Evolutionary conservation across 2,888 invertebrate genomes (phyloP), one percentile per base, ranked within the genome.

Genomic region (Eurytoma adleriae): DNA sequence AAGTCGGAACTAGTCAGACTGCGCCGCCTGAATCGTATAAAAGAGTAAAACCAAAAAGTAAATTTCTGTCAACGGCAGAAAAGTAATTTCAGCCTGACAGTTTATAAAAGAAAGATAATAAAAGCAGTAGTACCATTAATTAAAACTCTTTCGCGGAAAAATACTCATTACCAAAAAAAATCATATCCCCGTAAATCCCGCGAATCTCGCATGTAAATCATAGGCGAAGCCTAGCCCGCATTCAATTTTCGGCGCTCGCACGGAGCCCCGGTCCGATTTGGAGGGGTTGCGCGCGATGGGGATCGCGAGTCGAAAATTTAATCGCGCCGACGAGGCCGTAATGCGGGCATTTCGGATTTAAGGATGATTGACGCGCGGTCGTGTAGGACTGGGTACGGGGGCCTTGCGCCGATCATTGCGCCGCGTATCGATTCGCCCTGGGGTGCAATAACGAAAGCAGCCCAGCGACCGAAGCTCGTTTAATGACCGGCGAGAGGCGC

Each of bases 381-480:
- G 40, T 50, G 59, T 66, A 62, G 20, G 27, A n/a, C 48, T 24
- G 24, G 4, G 50, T 27, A 20, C 52, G 30, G 57, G 18, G 40
- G 14, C 54, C 14, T 62, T 56, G 61, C 24, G 18, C 40, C 40
- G 56, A 78, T 73, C 62, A 18, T 69, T 79, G 50, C 64, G 69
- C 73, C 48, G 48, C 14, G 61, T 69, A 54, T 72, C 72, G 73
- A 67, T 78, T 68, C 61, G 14, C 20, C 30, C 40, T 40, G n/a
- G n/a, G 40, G n/a, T n/a, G 56, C 61, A 79, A 73, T 79, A 69
- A 79, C 68, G 61, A 69, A 79, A 79, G 73, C 2, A 12, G 14
- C 52, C 13, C 12, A 50, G 52, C 50, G 52, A 64, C 54, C 18
- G 30, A 54, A 73, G 30, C 14, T 54, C 20, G 27, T 16, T 48